Evolutionary conservation across 2,888 invertebrate species (phyloP).

Genomic region (Calameuta filiformis): DNA sequence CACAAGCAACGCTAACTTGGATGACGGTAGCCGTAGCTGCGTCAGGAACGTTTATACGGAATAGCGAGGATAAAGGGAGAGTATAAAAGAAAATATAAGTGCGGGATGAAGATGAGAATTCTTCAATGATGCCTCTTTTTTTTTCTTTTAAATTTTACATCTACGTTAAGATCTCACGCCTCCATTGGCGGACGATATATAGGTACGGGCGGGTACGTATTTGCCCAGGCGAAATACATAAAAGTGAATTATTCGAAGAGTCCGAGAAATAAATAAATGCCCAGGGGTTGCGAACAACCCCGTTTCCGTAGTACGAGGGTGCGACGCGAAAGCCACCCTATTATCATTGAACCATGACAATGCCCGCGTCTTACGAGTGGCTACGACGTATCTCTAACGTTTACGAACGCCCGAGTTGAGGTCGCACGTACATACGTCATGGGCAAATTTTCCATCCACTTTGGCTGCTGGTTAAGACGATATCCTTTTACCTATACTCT

Average conservation of each 20-base stretch:
- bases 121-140: not conserved
- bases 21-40: not conserved
- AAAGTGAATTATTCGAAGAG: conserved; percentile 7
- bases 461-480: not conserved
- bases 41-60: not conserved
- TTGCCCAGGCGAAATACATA: not conserved
- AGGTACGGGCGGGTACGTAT: not conserved
- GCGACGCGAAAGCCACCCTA: not conserved
- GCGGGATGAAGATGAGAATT: not conserved
- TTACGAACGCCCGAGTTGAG: not conserved
- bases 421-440: not conserved
- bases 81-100: not conserved
- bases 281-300: not conserved
- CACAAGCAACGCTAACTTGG: not conserved
- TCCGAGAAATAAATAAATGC: conserved; percentile 7
- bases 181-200: not conserved
- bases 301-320: conserved; percentile 4
- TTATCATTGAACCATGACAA: conserved; percentile 6
- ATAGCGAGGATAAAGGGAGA: not conserved
- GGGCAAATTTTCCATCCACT: not conserved
- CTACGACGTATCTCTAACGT: not conserved
- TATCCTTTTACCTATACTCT: not conserved
- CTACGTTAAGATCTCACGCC: not conserved
- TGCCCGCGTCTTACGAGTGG: not conserved
- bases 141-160: not conserved